Evolutionary conservation across 37 sponge, comb jelly and placozoan species (phyloP), one percentile per base, ranked within the genome.

Genomic region (Aplysina aerophoba): DNA sequence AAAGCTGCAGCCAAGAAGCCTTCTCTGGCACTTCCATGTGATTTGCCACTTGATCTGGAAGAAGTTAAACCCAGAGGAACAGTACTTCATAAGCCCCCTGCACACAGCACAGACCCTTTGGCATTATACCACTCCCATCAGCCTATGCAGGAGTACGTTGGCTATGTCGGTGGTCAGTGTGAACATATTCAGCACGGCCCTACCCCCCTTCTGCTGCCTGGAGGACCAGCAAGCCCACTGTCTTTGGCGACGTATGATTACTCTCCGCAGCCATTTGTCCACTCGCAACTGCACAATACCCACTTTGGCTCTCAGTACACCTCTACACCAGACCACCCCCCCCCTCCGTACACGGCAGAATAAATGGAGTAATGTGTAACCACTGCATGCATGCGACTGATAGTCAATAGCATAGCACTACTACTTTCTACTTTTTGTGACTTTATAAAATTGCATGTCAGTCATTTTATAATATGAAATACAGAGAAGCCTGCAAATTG

Each of bases 291-390:
- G 34, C 71, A 69, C 71, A 30, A 30, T 69, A 15, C 30, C 35
- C 34, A 44, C 50, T 44, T 44, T 89, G 89, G 30, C 80, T 89
- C 25, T 84, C 84, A 15, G 54, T 89, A 4, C 89, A 89, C 28
- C 58, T 69, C 38, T 55, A 79, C 35, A 64, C 81, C 81, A 28
- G 35, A 28, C 4, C 62, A 81, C 33, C 81, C 81, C 57, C 81
- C 81, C 11, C 81, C 81, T 60, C 57, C 38, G 16, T 81, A 81
- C 36, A 30, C 71, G 2, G 28, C 71, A 69, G 35, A 69, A 12
- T 69, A 69, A 69, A n/a, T n/a, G n/a, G n/a, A n/a, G n/a, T n/a
- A n/a, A n/a, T n/a, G n/a, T n/a, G n/a, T n/a, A n/a, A n/a, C n/a
- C n/a, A n/a, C n/a, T n/a, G n/a, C n/a, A n/a, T n/a, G n/a, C n/a